Conservation (phyloP, 1,140 invertebrate genomes). For the Planococcus citri region DNA sequence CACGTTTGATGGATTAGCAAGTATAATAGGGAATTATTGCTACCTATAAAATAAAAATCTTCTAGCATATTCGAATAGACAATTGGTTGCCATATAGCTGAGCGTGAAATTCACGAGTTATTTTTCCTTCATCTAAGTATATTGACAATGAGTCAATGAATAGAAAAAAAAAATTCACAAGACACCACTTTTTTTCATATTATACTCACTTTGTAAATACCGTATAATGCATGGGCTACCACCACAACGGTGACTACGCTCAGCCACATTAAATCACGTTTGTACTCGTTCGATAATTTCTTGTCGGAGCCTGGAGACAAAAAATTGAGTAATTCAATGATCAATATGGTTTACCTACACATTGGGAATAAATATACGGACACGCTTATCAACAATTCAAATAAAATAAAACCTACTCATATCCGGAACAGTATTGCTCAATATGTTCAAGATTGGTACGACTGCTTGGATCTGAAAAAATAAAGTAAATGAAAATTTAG, state of each 20-base stretch:
- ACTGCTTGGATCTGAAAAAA: slow-evolving; percentile 8
- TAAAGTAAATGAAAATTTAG: background rate
- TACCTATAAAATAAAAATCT: too few species aligned
- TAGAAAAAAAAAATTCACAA: too few species aligned
- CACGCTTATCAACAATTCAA: background rate
- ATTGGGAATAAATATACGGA: background rate
- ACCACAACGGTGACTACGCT: slow-evolving; percentile 5
- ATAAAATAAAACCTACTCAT: background rate
- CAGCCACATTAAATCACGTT: slow-evolving; percentile 5
- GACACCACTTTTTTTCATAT: too few species aligned
- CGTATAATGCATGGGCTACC: background rate
- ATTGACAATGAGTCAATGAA: too few species aligned
- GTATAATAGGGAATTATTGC: too few species aligned
- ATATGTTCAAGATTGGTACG: background rate
- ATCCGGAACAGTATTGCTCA: background rate
- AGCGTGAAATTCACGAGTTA: too few species aligned
- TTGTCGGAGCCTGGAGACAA: background rate
- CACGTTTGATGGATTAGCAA: background rate
- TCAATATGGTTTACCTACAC: background rate
- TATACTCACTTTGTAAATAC: background rate
- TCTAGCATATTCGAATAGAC: too few species aligned
- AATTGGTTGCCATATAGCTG: too few species aligned
- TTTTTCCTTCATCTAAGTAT: too few species aligned
- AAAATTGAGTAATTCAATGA: background rate
- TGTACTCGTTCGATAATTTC: background rate